These are phyloP conservation scores for Drosophila meridionalis DNA, from an alignment of 2,888 invertebrate species.

Conservation along the genomic window DNA sequence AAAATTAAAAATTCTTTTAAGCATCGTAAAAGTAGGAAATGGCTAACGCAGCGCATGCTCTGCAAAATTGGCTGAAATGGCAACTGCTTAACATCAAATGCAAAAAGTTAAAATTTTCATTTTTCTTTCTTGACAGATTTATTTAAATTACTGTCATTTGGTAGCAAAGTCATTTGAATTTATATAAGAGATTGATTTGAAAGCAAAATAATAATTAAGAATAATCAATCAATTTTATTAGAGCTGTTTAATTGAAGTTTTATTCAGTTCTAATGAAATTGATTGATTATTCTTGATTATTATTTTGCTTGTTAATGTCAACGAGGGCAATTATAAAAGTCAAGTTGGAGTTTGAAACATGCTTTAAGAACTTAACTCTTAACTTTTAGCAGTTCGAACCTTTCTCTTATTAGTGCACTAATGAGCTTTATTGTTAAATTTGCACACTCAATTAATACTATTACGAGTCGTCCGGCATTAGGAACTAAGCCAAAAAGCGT, in stretches of 20 bases:
- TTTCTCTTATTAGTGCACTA: neutral
- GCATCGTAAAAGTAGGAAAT: conserved; percentile 51
- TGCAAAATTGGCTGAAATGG: conserved; percentile 35
- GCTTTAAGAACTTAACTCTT: neutral
- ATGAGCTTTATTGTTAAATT: neutral
- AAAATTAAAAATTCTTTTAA: conserved; percentile 78
- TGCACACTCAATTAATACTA: neutral
- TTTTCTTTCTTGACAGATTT: neutral
- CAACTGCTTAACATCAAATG: conserved; percentile 17
- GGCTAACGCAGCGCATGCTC: conserved; percentile 14
- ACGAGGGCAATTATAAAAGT: neutral
- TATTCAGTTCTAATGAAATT: neutral
- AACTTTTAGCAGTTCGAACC: neutral
- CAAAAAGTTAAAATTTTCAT: neutral
- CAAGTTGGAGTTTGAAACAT: neutral
- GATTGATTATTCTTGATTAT: too few species aligned
- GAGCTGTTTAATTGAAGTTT: too few species aligned
- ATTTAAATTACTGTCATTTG: neutral
- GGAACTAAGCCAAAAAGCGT: neutral
- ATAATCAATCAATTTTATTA: too few species aligned
- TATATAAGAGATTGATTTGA: neutral
- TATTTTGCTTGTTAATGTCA: neutral
- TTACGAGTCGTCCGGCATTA: neutral
- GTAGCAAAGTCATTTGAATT: neutral
- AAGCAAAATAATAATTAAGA: too few species aligned